Evolutionary conservation across 2,888 invertebrate species (phyloP), one percentile per base, ranked within the genome.

Genomic region (Priapulus caudatus): DNA sequence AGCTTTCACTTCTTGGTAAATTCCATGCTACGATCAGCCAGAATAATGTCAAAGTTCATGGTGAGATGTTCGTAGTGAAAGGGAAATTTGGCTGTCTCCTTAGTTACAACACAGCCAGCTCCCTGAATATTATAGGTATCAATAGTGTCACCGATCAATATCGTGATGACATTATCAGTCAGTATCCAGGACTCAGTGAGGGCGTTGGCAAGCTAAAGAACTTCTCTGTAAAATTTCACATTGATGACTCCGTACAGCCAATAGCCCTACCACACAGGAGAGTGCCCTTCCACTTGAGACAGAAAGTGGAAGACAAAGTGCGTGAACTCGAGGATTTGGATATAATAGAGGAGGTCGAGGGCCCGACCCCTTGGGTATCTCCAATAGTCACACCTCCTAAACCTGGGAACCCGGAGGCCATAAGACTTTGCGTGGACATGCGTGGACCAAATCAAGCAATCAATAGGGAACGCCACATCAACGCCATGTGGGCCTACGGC

Each of bases 281-380:
- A 33, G n/a, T 33, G 10, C 33, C 33, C 10, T 33, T 33, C n/a
- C 33, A 33, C n/a, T n/a, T 33, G 33, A 33, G 46, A 18, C n/a
- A 18, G 3, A n/a, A 18, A 18, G 56, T 61, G 1, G 56, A 60
- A 50, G 19, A 56, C 43, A 56, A 63, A 49, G 48, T 62, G 15
- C 50, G 59, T 33, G 48, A 55, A n/a, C 53, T 60, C 5, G 52
- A 58, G 43, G 50, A 56, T 10, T 44, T 56, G n/a, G 61, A 59
- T 45, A 56, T 64, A 18, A 64, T 64, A 19, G 63, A 63, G 45
- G 50, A 47, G 33, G 60, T 61, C 20, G 55, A 52, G 45, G 63
- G 59, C 2, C 62, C 58, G 15, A 61, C 62, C n/a, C 60, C 60
- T 2, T 63, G 63, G 61, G 60, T 63, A 2, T 58, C 59, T 20